phyloP scores from a whole-genome alignment of 1,140 invertebrate species.

The Ephestia elutella region DNA sequence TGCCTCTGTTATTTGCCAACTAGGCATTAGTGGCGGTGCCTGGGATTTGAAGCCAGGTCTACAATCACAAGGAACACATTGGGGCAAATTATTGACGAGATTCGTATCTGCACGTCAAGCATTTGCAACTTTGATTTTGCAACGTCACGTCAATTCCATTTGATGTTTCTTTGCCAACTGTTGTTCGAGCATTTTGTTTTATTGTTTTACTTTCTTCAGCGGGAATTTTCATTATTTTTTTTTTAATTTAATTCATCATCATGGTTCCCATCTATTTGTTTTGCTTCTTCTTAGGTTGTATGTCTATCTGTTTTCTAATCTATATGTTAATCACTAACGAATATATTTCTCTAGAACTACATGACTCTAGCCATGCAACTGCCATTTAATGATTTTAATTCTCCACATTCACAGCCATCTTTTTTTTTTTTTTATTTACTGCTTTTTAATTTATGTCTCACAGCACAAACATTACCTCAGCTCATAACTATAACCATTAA shows the following conservation, averaged over 20 bases:
- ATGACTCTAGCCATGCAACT: too few species aligned
- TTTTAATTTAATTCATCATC: too few species aligned
- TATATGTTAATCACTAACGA: too few species aligned
- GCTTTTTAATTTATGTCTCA: not conserved
- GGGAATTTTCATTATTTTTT: not conserved
- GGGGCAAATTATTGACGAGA: not conserved
- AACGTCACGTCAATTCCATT: not conserved
- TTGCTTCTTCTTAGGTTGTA: too few species aligned
- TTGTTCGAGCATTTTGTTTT: not conserved
- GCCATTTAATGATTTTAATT: too few species aligned
- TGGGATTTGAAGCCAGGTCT: not conserved
- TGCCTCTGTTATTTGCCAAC: slow-evolving; percentile 36
- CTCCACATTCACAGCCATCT: too few species aligned
- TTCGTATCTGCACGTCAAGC: not conserved
- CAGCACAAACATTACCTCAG: not conserved
- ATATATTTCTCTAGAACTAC: too few species aligned
- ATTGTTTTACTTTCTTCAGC: not conserved
- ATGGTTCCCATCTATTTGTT: too few species aligned
- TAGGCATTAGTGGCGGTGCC: slow-evolving; percentile 24
- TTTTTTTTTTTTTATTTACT: too few species aligned
- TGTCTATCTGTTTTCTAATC: too few species aligned
- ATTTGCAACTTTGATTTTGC: not conserved
- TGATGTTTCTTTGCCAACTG: not conserved
- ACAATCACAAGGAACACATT: not conserved
- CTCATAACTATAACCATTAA: not conserved